Percentiles rank a stretch among this genome's conserved stretches.
Evolutionary conservation across 2,888 invertebrate genomes (phyloP).

Genomic region (Catocala fraxini): DNA sequence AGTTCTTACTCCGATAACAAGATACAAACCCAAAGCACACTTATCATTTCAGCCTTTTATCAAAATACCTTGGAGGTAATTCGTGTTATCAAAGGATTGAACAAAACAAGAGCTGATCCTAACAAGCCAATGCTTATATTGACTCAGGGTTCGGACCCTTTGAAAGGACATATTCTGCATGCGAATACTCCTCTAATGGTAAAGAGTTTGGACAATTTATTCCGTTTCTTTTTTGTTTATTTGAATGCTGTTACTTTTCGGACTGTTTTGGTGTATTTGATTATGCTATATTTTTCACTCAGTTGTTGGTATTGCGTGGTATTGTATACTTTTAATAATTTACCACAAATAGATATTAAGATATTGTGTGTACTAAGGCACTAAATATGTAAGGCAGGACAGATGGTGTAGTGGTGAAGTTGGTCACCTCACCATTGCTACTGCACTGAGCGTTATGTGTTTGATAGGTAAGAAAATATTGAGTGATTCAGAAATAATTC

Average conservation of each 20-base stretch:
- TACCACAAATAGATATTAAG: too few relatives aligned
- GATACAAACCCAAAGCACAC: background rate
- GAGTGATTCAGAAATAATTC: too few relatives aligned
- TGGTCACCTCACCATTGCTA: too few relatives aligned
- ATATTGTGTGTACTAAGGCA: too few relatives aligned
- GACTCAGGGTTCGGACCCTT: constrained; percentile 43
- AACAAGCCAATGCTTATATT: constrained; percentile 56
- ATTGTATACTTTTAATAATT: too few relatives aligned
- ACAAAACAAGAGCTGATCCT: constrained; percentile 41
- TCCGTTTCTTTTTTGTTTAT: constrained; percentile 9
- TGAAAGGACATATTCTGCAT: constrained; percentile 11
- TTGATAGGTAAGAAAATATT: too few relatives aligned
- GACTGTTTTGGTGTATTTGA: too few relatives aligned
- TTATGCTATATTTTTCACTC: too few relatives aligned
- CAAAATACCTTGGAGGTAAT: constrained; percentile 34
- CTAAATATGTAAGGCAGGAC: too few relatives aligned
- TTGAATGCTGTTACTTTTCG: background rate
- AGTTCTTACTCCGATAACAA: constrained; percentile 9
- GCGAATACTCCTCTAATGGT: constrained; percentile 13
- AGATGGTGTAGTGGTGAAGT: too few relatives aligned
- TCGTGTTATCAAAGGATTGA: constrained; percentile 42
- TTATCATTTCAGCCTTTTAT: constrained; percentile 19
- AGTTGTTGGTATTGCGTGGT: too few relatives aligned
- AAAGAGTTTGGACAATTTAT: constrained; percentile 1
- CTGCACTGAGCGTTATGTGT: too few relatives aligned